These are phyloP conservation scores for Idaea dimidiata DNA, from an alignment of 2,888 invertebrate genomes.

Conservation along the genomic window DNA sequence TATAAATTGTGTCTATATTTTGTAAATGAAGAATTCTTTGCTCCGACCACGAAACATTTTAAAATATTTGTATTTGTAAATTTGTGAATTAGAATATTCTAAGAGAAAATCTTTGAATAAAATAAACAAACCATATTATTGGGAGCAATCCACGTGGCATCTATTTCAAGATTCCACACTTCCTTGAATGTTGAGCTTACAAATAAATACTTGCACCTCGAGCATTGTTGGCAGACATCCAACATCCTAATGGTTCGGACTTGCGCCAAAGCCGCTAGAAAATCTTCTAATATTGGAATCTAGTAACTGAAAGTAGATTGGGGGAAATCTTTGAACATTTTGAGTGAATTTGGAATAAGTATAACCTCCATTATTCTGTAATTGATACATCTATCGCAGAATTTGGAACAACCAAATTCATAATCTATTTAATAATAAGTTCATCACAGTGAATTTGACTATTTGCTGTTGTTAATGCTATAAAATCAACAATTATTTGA, in stretches of 20 bases:
- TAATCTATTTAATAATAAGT: conserved; percentile 14
- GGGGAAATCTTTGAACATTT: conserved; percentile 41
- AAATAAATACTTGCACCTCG: conserved; percentile 73
- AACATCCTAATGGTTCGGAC: conserved; percentile 73
- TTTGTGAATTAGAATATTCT: neutral
- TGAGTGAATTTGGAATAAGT: conserved; percentile 15
- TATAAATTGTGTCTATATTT: neutral
- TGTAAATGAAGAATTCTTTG: neutral
- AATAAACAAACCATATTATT: conserved; percentile 7
- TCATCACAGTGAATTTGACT: conserved; percentile 2
- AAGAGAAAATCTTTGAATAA: neutral
- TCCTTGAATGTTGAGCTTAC: conserved; percentile 76
- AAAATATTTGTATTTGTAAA: neutral
- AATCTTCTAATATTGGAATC: conserved; percentile 68
- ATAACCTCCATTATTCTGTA: conserved; percentile 9
- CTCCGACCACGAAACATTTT: neutral
- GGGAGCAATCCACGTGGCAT: conserved; percentile 60
- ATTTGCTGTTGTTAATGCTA: neutral
- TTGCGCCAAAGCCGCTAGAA: conserved; percentile 68
- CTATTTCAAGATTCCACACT: conserved; percentile 75
- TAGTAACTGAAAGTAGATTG: conserved; percentile 62
- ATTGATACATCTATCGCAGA: conserved; percentile 6
- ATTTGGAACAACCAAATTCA: too few relatives aligned
- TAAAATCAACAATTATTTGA: neutral
- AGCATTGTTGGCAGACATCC: conserved; percentile 59